A percentile compares a stretch with the other conserved stretches of the same genome.
Conservation (phyloP, 2,888 invertebrate genomes). For the Leucania comma region DNA sequence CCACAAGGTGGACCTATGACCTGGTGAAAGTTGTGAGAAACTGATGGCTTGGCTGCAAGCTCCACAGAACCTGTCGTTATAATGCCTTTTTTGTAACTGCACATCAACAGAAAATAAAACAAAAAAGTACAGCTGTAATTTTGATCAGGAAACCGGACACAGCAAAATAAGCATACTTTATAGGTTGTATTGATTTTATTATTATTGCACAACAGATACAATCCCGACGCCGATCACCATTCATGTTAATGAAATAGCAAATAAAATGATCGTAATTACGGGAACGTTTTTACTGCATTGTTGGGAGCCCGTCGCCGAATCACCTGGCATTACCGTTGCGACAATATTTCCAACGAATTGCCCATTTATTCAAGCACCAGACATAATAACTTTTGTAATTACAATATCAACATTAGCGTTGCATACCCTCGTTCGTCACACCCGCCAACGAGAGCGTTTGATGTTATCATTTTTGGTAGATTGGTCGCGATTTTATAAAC, state of each 20-base stretch:
- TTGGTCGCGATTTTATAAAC: constrained; percentile 24
- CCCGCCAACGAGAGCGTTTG: constrained; percentile 22
- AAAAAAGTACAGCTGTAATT: not conserved
- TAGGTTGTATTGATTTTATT: constrained; percentile 70
- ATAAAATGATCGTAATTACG: constrained; percentile 88
- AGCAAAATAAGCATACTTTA: constrained; percentile 50
- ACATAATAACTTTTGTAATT: constrained; percentile 86
- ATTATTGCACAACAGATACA: constrained; percentile 69
- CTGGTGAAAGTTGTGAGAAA: no score
- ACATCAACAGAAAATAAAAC: constrained; percentile 8
- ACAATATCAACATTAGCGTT: constrained; percentile 79
- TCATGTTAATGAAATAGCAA: constrained; percentile 88
- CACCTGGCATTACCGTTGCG: constrained; percentile 87
- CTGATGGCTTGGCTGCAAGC: no score
- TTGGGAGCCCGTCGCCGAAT: constrained; percentile 81
- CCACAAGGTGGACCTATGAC: no score
- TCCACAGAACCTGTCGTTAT: no score
- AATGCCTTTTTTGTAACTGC: not conserved
- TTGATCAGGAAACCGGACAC: not conserved
- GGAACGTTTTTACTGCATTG: constrained; percentile 87
- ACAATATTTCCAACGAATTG: constrained; percentile 88
- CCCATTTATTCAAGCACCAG: constrained; percentile 85
- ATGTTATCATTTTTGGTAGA: constrained; percentile 23
- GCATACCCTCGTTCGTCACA: constrained; percentile 59
- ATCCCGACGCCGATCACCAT: constrained; percentile 81